These are phyloP conservation scores for Netelia virgata DNA, from an alignment of 2,888 invertebrate genomes.

Conservation along the genomic window DNA sequence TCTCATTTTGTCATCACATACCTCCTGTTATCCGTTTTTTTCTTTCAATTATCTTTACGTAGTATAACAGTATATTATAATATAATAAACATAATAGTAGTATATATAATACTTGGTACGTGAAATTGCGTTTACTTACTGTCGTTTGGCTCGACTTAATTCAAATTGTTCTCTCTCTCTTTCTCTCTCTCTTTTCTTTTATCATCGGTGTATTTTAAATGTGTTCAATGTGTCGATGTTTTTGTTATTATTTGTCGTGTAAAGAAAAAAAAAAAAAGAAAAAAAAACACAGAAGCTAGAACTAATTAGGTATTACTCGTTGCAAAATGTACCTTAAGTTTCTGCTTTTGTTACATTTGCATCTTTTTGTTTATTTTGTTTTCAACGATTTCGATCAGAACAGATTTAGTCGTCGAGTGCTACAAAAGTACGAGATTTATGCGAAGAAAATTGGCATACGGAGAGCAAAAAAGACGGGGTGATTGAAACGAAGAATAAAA, in stretches of 20 bases:
- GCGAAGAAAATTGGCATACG: slow-evolving; percentile 24
- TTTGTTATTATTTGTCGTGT: slow-evolving; percentile 66
- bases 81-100: slow-evolving; percentile 68
- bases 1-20: slow-evolving; percentile 46
- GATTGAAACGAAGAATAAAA: slow-evolving; percentile 11
- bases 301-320: slow-evolving; percentile 77
- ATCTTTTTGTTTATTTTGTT: neutral
- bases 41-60: slow-evolving; percentile 38
- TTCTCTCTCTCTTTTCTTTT: slow-evolving; percentile 21
- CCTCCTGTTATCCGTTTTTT: slow-evolving; percentile 46
- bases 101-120: slow-evolving; percentile 77
- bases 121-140: slow-evolving; percentile 83
- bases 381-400: neutral
- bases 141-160: slow-evolving; percentile 82
- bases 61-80: slow-evolving; percentile 56
- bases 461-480: slow-evolving; percentile 1
- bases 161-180: slow-evolving; percentile 74
- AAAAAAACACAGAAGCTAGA: slow-evolving; percentile 80
- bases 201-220: slow-evolving; percentile 34
- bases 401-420: slow-evolving; percentile 5
- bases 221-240: slow-evolving; percentile 44
- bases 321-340: slow-evolving; percentile 71
- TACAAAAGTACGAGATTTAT: slow-evolving; percentile 34
- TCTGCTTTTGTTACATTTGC: slow-evolving; percentile 11
- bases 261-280: too few relatives aligned